Conservation (phyloP, 37 sponge, comb jelly and placozoan species). For the Sycon ciliatum region DNA sequence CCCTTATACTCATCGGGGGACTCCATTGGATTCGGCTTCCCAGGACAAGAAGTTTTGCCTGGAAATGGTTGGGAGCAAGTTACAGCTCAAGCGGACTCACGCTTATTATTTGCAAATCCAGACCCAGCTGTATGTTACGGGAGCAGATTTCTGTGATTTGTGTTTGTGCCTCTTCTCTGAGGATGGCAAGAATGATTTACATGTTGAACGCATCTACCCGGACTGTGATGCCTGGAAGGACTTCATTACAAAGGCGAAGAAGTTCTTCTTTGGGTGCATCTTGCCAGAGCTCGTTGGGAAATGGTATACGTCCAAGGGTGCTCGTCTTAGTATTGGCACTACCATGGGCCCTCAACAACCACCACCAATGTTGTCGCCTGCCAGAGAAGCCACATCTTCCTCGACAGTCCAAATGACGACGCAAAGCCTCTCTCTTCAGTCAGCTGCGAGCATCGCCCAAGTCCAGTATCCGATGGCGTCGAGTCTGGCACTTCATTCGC, state of each 20-base stretch:
- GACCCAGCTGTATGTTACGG: slow-evolving; percentile 28
- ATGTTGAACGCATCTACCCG: neutral
- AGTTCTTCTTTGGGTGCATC: neutral
- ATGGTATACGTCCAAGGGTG: slow-evolving; percentile 5
- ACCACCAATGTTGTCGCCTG: too few species aligned
- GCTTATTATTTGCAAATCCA: slow-evolving; percentile 45
- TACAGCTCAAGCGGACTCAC: slow-evolving; percentile 12
- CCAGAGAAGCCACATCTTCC: too few species aligned
- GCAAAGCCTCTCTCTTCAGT: too few species aligned
- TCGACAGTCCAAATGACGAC: too few species aligned
- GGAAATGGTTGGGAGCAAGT: neutral
- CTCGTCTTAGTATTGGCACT: too few species aligned
- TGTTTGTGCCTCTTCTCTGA: slow-evolving; percentile 45
- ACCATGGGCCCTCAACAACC: too few species aligned
- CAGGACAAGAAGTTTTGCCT: slow-evolving; percentile 19
- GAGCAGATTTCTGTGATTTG: slow-evolving; percentile 37
- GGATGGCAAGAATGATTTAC: neutral
- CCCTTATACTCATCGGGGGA: slow-evolving; percentile 26
- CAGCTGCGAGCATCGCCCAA: too few species aligned
- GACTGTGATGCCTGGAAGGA: neutral
- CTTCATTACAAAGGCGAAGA: neutral
- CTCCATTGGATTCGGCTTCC: slow-evolving; percentile 15
- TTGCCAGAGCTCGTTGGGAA: slow-evolving; percentile 1
- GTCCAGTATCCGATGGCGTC: too few species aligned
- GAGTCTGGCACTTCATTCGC: too few species aligned